Evolutionary conservation across 1,140 invertebrate genomes (phyloP).

Genomic region (Eurosta solidaginis): DNA sequence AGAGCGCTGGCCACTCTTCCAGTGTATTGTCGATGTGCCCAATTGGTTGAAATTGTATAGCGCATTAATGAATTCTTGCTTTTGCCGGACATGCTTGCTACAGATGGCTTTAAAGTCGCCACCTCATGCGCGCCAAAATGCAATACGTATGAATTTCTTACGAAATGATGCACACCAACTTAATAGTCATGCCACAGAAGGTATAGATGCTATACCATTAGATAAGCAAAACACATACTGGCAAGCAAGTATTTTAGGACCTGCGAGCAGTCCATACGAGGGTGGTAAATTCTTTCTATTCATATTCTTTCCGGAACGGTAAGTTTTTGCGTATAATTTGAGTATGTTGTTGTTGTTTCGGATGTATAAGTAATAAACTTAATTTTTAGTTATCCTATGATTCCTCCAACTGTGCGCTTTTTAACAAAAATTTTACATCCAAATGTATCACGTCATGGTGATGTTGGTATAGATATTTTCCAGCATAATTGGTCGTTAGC

Average conservation of each 20-base stretch:
- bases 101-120: constrained; percentile 72
- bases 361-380: constrained; percentile 20
- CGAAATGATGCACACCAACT: constrained; percentile 71
- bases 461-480: constrained; percentile 93
- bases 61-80: constrained; percentile 72
- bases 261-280: constrained; percentile 88
- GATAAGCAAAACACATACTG: constrained; percentile 84
- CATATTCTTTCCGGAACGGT: constrained; percentile 74
- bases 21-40: constrained; percentile 70
- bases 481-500: constrained; percentile 95
- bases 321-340: constrained; percentile 23
- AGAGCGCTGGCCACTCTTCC: constrained; percentile 81
- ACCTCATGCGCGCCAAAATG: constrained; percentile 69
- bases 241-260: constrained; percentile 90
- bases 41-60: constrained; percentile 79
- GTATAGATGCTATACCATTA: constrained; percentile 85
- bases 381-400: constrained; percentile 82
- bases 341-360: not conserved
- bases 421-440: constrained; percentile 92
- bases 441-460: constrained; percentile 93
- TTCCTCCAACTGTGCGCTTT: constrained; percentile 86
- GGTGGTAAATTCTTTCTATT: constrained; percentile 94
- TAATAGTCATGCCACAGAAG: constrained; percentile 84
- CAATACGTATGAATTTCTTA: constrained; percentile 75
- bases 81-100: constrained; percentile 84